A percentile compares a stretch with the other conserved stretches of the same genome.
Conservation (phyloP, 2,888 invertebrate species). For the Drosophila sordidapex region DNA sequence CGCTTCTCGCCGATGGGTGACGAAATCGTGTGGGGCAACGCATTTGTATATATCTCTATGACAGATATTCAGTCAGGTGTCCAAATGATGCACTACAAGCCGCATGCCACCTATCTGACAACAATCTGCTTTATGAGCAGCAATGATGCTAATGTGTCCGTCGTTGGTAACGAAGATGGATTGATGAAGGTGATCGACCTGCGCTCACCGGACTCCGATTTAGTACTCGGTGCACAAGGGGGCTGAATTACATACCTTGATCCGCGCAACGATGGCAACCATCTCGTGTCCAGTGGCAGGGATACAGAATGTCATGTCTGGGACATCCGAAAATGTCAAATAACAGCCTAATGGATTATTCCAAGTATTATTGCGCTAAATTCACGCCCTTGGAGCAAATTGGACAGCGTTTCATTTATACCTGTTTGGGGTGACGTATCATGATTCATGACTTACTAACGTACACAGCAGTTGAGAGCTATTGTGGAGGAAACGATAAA, state of each 20-base stretch:
- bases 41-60: accelerated
- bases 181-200: neutral
- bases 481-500: too few relatives aligned
- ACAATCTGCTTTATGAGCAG: accelerated
- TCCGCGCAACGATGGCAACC: neutral
- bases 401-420: too few relatives aligned
- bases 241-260: accelerated
- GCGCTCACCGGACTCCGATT: neutral
- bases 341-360: too few relatives aligned
- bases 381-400: too few relatives aligned
- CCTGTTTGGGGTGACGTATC: too few relatives aligned
- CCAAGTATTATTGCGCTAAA: too few relatives aligned
- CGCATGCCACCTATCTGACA: accelerated
- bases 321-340: neutral
- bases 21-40: accelerated
- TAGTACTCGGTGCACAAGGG: too few relatives aligned
- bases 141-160: neutral
- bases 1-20: neutral
- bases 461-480: too few relatives aligned
- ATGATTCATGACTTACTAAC: too few relatives aligned
- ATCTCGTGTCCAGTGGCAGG: accelerated
- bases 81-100: accelerated
- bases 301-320: accelerated
- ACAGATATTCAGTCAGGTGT: neutral
- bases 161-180: neutral